Base-by-base conservation (phyloP, 2,797 vertebrate species). In the Gymnothorax reevesii region DNA sequence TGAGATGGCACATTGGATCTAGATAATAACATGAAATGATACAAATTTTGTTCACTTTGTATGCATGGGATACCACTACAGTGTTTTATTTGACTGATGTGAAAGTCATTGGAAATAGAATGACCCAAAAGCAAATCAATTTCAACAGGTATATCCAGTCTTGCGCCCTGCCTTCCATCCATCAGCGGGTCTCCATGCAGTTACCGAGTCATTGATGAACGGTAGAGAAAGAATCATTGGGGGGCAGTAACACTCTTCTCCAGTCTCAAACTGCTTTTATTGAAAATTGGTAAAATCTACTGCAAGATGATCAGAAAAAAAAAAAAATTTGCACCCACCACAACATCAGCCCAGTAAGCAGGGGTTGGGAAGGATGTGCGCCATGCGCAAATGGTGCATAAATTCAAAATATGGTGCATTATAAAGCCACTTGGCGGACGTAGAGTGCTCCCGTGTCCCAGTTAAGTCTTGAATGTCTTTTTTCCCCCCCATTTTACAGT, bases 171-270 rank as follows among this genome's bases (percentile, higher is more conserved):
- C 27, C 27, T 49, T 13, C 13, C 25, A 33, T 33, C 3, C n/a
- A 4, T 25, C 7, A 25, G 33, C 69, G 22, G n/a, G n/a, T 25
- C 25, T 25, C 27, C 8, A 71, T 15, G 7, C 69, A 33, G 69
- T 33, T 71, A 2, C 10, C 7, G 13, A 27, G 33, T 27, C n/a
- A 17, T 33, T 12, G 71, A 42, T 52, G 3, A 79, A 49, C 15
- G 22, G 75, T 52, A 6, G 22, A 1, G 49, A 42, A 79, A 17
- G 42, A 80, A 52, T 52, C 77, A 80, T 54, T 55, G 52, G 77
- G 77, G 77, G 77, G 77, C 77, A 80, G 77, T 52, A 80, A 55
- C 52, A 55, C 77, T 52, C 77, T 80, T 54, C 52, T 54, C 20
- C 20, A 71, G 2, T 7, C 27, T 69, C 27, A 13, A 75, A 42